Conservation (phyloP, 2,888 invertebrate species). For the Philhelius pedissequus region DNA sequence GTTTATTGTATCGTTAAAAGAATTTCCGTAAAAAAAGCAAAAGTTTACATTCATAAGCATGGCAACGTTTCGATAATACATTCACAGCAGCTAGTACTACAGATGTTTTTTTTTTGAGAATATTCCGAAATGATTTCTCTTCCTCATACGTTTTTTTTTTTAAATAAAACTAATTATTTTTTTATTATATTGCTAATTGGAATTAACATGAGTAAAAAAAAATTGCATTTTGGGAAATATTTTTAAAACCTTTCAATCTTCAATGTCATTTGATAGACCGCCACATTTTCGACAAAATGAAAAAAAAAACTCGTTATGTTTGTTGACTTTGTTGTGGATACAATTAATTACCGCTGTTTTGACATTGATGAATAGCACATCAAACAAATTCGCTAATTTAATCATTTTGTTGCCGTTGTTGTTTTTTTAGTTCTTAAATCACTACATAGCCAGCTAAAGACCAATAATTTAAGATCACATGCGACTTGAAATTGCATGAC, state of each 20-base stretch:
- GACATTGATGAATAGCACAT: conserved; percentile 16
- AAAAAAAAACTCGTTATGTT: conserved; percentile 4
- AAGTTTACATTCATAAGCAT: too few relatives aligned
- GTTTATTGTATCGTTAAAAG: too few relatives aligned
- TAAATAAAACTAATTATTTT: too few relatives aligned
- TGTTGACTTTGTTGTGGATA: neutral
- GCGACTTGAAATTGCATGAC: conserved; percentile 14
- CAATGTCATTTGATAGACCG: neutral
- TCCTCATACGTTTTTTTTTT: too few relatives aligned
- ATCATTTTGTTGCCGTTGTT: neutral
- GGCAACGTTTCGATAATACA: too few relatives aligned
- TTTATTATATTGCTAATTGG: too few relatives aligned
- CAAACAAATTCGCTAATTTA: neutral
- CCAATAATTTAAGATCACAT: conserved; percentile 28
- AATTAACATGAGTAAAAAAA: neutral
- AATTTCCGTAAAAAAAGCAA: too few relatives aligned
- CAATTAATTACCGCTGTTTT: neutral
- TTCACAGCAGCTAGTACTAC: too few relatives aligned
- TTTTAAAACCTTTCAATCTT: neutral
- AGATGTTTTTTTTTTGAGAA: too few relatives aligned
- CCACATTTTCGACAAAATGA: neutral
- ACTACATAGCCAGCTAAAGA: neutral
- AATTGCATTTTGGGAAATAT: neutral
- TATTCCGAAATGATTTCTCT: too few relatives aligned
- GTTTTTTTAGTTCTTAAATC: neutral